Conservation (phyloP, 2,113 vertebrate species). For the Apaloderma vittatum region DNA sequence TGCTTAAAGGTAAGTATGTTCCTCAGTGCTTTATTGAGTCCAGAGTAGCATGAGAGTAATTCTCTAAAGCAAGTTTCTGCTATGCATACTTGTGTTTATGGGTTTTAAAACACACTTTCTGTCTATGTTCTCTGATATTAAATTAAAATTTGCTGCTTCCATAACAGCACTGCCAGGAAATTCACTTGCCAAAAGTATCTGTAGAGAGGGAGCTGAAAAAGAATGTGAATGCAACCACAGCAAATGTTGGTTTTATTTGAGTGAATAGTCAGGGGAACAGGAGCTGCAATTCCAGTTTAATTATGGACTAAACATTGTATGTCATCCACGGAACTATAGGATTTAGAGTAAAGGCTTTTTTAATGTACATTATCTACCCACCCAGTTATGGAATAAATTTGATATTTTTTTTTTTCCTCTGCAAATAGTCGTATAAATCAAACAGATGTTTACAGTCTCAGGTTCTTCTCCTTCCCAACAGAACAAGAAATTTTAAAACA, state of each 20-base stretch:
- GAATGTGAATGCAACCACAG: neutral
- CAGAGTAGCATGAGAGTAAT: neutral
- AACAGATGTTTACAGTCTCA: neutral
- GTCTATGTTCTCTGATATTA: neutral
- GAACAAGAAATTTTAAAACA: neutral
- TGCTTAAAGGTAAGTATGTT: neutral
- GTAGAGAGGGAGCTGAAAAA: neutral
- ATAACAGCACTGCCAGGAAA: neutral
- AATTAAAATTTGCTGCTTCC: slow-evolving; percentile 32
- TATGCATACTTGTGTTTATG: neutral
- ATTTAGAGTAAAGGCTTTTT: neutral
- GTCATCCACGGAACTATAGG: neutral
- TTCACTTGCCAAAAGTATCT: neutral
- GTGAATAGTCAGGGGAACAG: neutral
- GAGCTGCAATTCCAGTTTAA: neutral
- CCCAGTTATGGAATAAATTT: neutral
- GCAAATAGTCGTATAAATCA: neutral
- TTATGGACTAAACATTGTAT: neutral
- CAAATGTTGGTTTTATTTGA: neutral
- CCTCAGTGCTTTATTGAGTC: neutral
- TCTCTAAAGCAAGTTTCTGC: slow-evolving; percentile 9
- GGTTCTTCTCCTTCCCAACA: neutral
- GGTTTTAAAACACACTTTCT: slow-evolving; percentile 19
- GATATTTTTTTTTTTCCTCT: neutral
- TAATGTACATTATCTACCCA: neutral